Evolutionary conservation across 2,113 vertebrate genomes (phyloP).

Genomic region (Leptosomus discolor): DNA sequence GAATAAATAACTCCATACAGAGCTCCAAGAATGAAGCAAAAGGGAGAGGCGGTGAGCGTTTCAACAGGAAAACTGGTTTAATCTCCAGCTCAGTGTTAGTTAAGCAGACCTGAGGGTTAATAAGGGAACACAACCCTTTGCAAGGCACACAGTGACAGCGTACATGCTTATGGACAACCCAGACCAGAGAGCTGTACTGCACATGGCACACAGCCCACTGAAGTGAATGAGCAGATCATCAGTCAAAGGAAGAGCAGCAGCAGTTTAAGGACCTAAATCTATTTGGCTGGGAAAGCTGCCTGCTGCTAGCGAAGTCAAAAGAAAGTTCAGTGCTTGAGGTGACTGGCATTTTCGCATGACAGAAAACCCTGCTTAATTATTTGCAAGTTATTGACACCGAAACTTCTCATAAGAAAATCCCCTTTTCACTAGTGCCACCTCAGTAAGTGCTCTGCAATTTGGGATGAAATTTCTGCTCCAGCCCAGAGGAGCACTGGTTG

Average conservation of each 20-base stretch:
- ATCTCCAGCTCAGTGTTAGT: not conserved
- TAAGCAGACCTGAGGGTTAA: not conserved
- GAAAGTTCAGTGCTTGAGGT: not conserved
- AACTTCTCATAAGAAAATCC: not conserved
- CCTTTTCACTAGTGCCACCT: not conserved
- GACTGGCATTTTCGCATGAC: not conserved
- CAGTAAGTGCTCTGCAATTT: not conserved
- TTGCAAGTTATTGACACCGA: not conserved
- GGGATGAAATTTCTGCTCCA: not conserved
- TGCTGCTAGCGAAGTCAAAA: not conserved
- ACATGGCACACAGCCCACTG: not conserved
- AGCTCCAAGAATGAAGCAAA: not conserved
- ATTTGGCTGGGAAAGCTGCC: constrained; percentile 7
- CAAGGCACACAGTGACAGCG: not conserved
- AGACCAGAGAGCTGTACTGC: not conserved
- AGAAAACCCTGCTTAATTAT: not conserved
- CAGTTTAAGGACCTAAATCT: not conserved
- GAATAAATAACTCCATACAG: not conserved
- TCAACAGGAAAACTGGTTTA: not conserved
- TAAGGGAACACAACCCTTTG: not conserved
- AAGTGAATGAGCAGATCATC: not conserved
- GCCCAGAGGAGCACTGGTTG: not conserved
- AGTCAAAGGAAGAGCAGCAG: not conserved
- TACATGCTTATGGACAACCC: not conserved
- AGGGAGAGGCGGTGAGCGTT: not conserved